Percentiles rank a stretch among this genome's conserved stretches.
phyloP scores from a whole-genome alignment of 1,140 invertebrate genomes.

The Sinonovacula constricta region DNA sequence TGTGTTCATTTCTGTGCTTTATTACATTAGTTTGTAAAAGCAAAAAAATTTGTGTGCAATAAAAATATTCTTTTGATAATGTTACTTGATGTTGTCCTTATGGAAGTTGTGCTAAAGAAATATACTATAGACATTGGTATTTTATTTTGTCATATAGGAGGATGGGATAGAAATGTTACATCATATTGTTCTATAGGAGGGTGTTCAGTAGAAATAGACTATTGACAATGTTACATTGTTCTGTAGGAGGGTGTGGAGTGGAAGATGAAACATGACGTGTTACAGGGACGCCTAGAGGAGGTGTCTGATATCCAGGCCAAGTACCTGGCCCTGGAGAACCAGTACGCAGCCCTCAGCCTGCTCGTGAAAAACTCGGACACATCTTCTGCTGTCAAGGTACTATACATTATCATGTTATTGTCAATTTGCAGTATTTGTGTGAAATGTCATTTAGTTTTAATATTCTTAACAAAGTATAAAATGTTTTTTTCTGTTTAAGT shows the following conservation, averaged over 20 bases:
- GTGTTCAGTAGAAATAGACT: neutral
- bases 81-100: no score
- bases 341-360: conserved; percentile 37
- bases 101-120: no score
- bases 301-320: conserved; percentile 39
- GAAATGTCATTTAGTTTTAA: no score
- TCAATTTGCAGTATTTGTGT: no score
- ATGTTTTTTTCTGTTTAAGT: no score
- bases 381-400: conserved; percentile 17
- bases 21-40: no score
- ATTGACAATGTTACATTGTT: neutral
- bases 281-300: conserved; percentile 40
- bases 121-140: neutral
- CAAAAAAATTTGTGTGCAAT: no score
- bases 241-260: conserved; percentile 40
- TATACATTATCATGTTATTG: no score
- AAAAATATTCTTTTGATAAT: no score
- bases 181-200: neutral
- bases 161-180: neutral
- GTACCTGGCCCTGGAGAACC: conserved; percentile 41
- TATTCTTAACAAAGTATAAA: no score
- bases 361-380: conserved; percentile 46
- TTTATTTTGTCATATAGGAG: neutral
- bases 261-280: conserved; percentile 42
- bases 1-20: no score